A percentile compares a stretch with the other conserved stretches of the same genome.
Evolutionary conservation across 1,140 invertebrate genomes (phyloP).

Genomic region (Metopolophium dirhodum): DNA sequence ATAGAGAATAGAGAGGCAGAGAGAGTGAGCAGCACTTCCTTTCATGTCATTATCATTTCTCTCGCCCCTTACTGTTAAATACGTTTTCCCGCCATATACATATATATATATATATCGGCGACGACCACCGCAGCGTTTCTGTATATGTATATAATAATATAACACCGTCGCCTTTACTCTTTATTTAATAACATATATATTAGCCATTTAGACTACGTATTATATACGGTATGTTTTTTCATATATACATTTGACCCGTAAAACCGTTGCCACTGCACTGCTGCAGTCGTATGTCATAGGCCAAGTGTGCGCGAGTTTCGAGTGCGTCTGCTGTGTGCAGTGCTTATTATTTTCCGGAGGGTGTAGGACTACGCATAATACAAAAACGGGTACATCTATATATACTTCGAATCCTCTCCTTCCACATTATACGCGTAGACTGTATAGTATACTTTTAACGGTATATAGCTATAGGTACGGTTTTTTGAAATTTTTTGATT

Average conservation of each 20-base stretch:
- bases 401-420: not conserved
- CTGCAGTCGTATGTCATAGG: conserved; percentile 6
- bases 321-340: not conserved
- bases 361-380: not conserved
- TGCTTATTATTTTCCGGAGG: conserved; percentile 16
- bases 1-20: not conserved
- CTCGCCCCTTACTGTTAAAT: not conserved
- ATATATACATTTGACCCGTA: not conserved
- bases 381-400: not conserved
- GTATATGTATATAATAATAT: not conserved
- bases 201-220: not conserved
- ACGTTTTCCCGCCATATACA: not conserved
- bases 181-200: not conserved
- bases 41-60: conserved; percentile 38
- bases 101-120: not conserved
- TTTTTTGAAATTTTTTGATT: not conserved
- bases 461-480: no score
- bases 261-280: not conserved
- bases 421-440: not conserved
- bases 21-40: conserved; percentile 2
- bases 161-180: not conserved
- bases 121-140: not conserved
- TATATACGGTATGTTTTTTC: not conserved
- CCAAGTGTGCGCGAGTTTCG: conserved; percentile 23
- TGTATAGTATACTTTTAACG: not conserved